phyloP scores from a whole-genome alignment of 1,140 invertebrate species.

The Brachionus plicatilis region DNA sequence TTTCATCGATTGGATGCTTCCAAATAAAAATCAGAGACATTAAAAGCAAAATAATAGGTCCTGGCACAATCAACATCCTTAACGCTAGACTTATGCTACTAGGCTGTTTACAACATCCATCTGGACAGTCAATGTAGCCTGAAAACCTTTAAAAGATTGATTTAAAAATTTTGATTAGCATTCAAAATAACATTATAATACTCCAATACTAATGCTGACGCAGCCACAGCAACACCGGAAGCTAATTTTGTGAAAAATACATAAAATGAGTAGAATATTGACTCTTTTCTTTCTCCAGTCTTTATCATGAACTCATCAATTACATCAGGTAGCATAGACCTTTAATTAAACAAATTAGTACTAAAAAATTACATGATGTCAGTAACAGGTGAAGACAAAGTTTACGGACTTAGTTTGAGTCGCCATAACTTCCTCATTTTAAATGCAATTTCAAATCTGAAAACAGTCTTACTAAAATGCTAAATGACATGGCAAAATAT shows the following conservation, averaged over 20 bases:
- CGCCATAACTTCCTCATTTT: too few species aligned
- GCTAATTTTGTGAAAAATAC: conserved; percentile 53
- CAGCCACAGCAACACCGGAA: conserved; percentile 47
- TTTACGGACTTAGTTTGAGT: too few species aligned
- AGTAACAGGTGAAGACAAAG: too few species aligned
- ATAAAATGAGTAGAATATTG: conserved; percentile 53
- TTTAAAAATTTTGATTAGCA: not conserved
- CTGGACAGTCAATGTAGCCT: conserved; percentile 14
- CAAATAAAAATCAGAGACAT: conserved; percentile 25
- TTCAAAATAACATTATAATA: conserved; percentile 19
- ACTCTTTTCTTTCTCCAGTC: conserved; percentile 47
- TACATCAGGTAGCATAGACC: conserved; percentile 53
- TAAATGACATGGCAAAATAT: too few species aligned
- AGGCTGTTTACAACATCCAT: conserved; percentile 46
- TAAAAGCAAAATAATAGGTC: conserved; percentile 42
- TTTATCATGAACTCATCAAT: conserved; percentile 51
- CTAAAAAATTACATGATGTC: too few species aligned
- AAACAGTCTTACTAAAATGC: too few species aligned
- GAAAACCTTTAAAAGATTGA: not conserved
- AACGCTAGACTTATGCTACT: conserved; percentile 46
- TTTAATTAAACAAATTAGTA: conserved; percentile 37
- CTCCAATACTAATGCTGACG: conserved; percentile 49
- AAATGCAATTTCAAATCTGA: too few species aligned
- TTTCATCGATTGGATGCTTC: conserved; percentile 35
- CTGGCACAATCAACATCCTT: conserved; percentile 47